Evolutionary conservation across 2,113 vertebrate species (phyloP).

Genomic region (Xerus inauris): DNA sequence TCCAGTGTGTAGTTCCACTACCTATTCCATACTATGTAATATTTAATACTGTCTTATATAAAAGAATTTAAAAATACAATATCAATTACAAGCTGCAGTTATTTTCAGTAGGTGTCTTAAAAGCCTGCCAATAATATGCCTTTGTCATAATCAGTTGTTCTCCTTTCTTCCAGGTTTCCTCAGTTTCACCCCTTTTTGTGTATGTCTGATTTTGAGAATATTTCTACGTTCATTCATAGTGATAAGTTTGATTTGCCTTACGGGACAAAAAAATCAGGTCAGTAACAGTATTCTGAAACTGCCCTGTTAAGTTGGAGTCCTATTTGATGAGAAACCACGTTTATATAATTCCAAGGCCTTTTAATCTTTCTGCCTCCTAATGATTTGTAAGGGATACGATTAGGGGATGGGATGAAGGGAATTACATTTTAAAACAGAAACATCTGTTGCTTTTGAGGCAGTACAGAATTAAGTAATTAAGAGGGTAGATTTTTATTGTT

Average conservation of each 20-base stretch:
- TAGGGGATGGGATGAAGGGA: not conserved
- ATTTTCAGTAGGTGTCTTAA: not conserved
- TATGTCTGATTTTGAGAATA: slow-evolving; percentile 80
- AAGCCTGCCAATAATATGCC: not conserved
- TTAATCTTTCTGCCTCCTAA: slow-evolving; percentile 16
- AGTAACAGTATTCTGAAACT: slow-evolving; percentile 64
- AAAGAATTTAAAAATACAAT: not conserved
- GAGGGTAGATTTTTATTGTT: not conserved
- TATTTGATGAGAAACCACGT: not conserved
- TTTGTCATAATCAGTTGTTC: slow-evolving; percentile 46
- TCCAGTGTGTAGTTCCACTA: not conserved
- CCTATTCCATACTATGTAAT: not conserved
- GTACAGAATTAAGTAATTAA: not conserved
- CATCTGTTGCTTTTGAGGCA: not conserved
- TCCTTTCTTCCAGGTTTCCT: slow-evolving; percentile 74
- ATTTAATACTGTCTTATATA: not conserved
- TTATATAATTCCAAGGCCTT: not conserved
- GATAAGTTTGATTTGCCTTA: slow-evolving; percentile 86
- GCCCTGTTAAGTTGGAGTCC: not conserved
- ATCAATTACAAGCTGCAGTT: not conserved
- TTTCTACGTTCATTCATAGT: slow-evolving; percentile 74
- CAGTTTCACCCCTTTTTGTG: slow-evolving; percentile 87
- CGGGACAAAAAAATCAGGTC: slow-evolving; percentile 85
- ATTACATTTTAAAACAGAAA: slow-evolving; percentile 20
- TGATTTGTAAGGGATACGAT: not conserved